Percentiles rank a stretch among this genome's conserved stretches.
Evolutionary conservation across 2,888 invertebrate genomes (phyloP).

Genomic region (Scaptomyza flava): DNA sequence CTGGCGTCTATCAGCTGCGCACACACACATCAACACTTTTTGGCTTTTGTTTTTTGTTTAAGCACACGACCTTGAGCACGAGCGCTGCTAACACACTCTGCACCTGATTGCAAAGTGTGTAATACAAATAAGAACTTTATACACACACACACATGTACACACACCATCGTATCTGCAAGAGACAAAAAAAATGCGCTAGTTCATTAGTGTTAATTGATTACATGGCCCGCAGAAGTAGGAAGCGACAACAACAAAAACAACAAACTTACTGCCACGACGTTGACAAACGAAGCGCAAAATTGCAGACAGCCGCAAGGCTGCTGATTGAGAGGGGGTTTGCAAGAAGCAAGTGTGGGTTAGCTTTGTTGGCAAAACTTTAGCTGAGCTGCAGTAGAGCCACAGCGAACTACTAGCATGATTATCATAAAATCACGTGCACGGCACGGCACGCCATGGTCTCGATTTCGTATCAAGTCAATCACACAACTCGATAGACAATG

Average conservation of each 20-base stretch:
- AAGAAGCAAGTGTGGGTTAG: not conserved
- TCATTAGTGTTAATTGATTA: constrained; percentile 82
- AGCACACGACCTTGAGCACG: constrained; percentile 59
- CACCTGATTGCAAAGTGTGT: constrained; percentile 56
- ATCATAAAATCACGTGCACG: constrained; percentile 78
- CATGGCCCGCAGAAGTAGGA: constrained; percentile 64
- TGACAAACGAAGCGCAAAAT: constrained; percentile 79
- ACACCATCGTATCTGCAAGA: constrained; percentile 19
- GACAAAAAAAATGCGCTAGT: constrained; percentile 52
- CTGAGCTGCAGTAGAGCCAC: constrained; percentile 49
- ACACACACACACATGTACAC: constrained; percentile 4
- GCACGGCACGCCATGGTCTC: constrained; percentile 41
- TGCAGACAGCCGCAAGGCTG: constrained; percentile 40
- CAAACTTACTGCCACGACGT: constrained; percentile 59
- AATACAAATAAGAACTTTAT: constrained; percentile 61
- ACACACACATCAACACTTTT: constrained; percentile 35
- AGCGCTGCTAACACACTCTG: constrained; percentile 50
- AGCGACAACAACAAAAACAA: constrained; percentile 30
- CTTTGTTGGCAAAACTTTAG: constrained; percentile 49
- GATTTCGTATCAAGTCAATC: constrained; percentile 64
- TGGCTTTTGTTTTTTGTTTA: constrained; percentile 41
- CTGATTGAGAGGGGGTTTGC: not conserved
- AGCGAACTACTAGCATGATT: constrained; percentile 62
- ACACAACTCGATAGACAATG: constrained; percentile 66
- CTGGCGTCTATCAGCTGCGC: constrained; percentile 49